Base-by-base conservation (phyloP, 1,140 invertebrate genomes). In the Euschistus heros region DNA sequence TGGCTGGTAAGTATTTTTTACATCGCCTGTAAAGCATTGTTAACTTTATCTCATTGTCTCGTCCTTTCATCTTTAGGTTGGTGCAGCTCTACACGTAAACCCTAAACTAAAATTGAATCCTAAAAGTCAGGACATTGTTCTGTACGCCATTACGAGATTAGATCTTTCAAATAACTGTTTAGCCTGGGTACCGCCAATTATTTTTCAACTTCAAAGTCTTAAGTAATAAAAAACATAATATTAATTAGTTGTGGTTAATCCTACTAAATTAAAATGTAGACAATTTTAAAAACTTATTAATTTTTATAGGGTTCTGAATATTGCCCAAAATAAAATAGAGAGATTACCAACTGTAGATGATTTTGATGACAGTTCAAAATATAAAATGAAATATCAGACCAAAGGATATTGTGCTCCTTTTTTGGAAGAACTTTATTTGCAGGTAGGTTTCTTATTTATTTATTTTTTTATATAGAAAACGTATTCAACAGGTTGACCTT, bases 81-180 rank as follows among this genome's bases (percentile, higher is more conserved):
- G 87, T 68, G 91, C 92, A 0, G 88, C 91, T 3, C 73, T 94
- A 26, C 83, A 87, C 66, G 83, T 94, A 0, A 96, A 96, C 75
- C 85, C 86, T 24, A 89, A 88, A 71, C 74, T 97, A n/a, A 81
- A 82, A 70, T 75, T 85, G 30, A 87, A 81, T 70, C 81, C 86
- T 0, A 80, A 82, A 62, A 85, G 85, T 66, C 84, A 84, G 68
- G 82, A 85, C 67, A 77, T 89, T 26, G 86, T 89, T 0, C 75
- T 97, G 0, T 88, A 87, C 69, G 92, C 94, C 0, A 89, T 99
- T 22, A 99, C 96, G 0, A 82, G 94, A 47, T 78, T 99, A 8
- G 96, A 99, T 75, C 81, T 99, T 15, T 97, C 95, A 2, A 86
- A 88, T 70, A 98, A 98, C 76, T 84, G 85, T 54, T 80, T 99